Evolutionary conservation across 2,888 invertebrate species (phyloP), one percentile per base, ranked within the genome.

Genomic region (Nebria salina): DNA sequence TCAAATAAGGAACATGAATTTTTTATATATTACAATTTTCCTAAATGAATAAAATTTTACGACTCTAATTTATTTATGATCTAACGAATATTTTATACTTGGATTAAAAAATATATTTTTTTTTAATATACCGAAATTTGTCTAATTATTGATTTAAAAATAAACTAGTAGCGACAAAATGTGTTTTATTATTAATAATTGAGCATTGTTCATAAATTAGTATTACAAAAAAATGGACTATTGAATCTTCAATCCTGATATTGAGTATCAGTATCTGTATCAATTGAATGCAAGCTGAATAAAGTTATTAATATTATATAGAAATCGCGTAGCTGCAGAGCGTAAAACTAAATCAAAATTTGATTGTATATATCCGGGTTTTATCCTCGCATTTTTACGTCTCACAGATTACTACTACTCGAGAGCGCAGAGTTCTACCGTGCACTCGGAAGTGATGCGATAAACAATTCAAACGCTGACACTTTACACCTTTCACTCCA

Each of bases 381-480:
- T 54, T 54, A 54, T 54, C 13, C 54, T 54, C 54, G 54, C 8
- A 54, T 54, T 54, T 54, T 54, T 54, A 54, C 54, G 54, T 13
- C 8, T 13, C 54, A 54, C 13, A 54, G 54, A 54, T 54, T 54
- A 54, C 54, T 54, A 54, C 54, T 0, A 54, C 13, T 54, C 54
- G 54, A 8, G 54, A 54, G 54, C 1, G 8, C 8, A 8, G 13
- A 54, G 54, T 54, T 54, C 54, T 54, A 54, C 54, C 54, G 13
- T 54, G 54, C 54, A 54, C 54, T 54, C 13, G 54, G 54, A 54
- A 54, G 54, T 54, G 54, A 54, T 54, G 54, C 54, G 54, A 54
- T 54, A 54, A 54, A 54, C 54, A 54, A 54, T 54, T 54, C 54
- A 54, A 54, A 54, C 54, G 54, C 54, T 54, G 54, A 54, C 54